Evolutionary conservation across 2,113 vertebrate genomes (phyloP).

Genomic region (Aythya baeri): DNA sequence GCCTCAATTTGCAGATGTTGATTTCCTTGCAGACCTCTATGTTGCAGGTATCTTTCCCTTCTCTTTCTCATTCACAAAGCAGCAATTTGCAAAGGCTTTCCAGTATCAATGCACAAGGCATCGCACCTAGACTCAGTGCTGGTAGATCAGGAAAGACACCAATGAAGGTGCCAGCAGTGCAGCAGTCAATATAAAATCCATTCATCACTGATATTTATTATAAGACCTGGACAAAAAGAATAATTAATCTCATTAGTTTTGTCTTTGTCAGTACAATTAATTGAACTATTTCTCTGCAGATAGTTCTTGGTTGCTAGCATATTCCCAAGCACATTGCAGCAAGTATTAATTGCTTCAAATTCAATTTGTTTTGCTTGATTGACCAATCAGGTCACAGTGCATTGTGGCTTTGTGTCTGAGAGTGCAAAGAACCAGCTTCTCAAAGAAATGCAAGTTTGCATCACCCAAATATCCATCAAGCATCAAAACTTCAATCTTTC

Average conservation of each 20-base stretch:
- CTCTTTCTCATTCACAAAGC: not conserved
- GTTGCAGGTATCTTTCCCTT: not conserved
- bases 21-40: not conserved
- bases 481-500: not conserved
- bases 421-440: not conserved
- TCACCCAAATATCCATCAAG: not conserved
- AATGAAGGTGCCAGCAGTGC: not conserved
- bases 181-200: not conserved
- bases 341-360: constrained; percentile 46
- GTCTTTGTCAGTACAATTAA: constrained; percentile 28
- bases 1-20: not conserved
- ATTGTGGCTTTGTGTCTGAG: not conserved
- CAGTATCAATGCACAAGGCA: not conserved
- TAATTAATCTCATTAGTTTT: not conserved
- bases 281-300: constrained; percentile 12
- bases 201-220: not conserved
- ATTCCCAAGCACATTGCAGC: constrained; percentile 1
- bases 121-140: not conserved
- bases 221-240: not conserved
- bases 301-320: not conserved
- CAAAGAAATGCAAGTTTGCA: not conserved
- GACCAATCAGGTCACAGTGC: not conserved
- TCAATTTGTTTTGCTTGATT: constrained; percentile 41
- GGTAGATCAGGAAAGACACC: not conserved
- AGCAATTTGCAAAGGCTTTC: not conserved